phyloP scores from a whole-genome alignment of 2,888 invertebrate species.

The Oscheius sp. region DNA sequence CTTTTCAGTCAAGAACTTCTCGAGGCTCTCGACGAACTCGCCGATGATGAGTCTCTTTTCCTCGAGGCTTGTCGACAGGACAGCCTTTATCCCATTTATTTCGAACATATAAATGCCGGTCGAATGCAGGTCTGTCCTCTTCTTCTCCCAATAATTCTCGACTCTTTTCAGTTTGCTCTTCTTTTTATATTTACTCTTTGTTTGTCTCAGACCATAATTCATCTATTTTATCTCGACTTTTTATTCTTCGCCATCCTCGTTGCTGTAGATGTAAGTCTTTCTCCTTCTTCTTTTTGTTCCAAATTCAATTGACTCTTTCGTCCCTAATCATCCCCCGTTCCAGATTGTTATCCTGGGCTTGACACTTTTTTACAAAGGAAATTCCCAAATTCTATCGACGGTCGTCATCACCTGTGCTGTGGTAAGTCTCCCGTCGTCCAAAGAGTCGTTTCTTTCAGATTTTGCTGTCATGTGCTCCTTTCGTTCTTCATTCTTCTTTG shows the following conservation, averaged over 20 bases:
- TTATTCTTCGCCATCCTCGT: constrained; percentile 39
- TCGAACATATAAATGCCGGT: constrained; percentile 61
- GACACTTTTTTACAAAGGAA: constrained; percentile 47
- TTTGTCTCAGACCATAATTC: constrained; percentile 38
- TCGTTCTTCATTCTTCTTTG: constrained; percentile 53
- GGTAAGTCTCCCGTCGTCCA: constrained; percentile 39
- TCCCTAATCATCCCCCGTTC: background rate
- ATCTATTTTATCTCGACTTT: constrained; percentile 32
- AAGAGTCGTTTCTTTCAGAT: constrained; percentile 50
- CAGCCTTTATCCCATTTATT: constrained; percentile 58
- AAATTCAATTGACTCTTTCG: background rate
- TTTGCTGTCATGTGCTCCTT: constrained; percentile 48
- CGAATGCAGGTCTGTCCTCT: constrained; percentile 52
- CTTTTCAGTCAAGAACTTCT: constrained; percentile 37
- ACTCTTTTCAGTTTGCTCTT: constrained; percentile 21
- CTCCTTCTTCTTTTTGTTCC: too few relatives aligned
- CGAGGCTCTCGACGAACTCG: constrained; percentile 28
- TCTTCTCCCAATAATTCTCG: too few relatives aligned
- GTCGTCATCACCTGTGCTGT: constrained; percentile 45
- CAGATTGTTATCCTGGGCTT: constrained; percentile 40
- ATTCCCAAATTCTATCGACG: constrained; percentile 47
- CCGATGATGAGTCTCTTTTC: constrained; percentile 35
- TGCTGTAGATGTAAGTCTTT: constrained; percentile 40
- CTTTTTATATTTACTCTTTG: constrained; percentile 25
- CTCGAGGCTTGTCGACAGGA: constrained; percentile 43